Conservation (phyloP, 2,888 invertebrate genomes). For the Spilarctia lutea region DNA sequence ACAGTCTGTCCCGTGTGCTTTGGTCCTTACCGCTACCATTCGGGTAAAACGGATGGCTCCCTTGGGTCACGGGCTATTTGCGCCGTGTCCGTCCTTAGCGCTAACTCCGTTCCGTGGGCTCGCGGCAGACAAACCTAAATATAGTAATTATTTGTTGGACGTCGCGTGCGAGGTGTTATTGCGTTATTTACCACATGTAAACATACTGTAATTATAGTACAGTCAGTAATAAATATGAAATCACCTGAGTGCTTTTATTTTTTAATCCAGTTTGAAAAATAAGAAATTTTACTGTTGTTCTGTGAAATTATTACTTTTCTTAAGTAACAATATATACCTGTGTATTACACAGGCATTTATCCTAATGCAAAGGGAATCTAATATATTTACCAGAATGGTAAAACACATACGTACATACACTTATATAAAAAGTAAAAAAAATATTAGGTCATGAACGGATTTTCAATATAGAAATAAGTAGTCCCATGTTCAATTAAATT, state of each 20-base stretch:
- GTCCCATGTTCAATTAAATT: not conserved
- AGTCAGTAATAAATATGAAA: not conserved
- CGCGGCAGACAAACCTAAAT: constrained; percentile 40
- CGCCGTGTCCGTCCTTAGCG: constrained; percentile 44
- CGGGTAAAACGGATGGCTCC: constrained; percentile 61
- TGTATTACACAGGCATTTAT: too few species aligned
- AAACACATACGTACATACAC: too few species aligned
- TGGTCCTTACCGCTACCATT: constrained; percentile 52
- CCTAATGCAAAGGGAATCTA: too few species aligned
- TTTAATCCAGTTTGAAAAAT: not conserved
- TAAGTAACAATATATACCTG: too few species aligned
- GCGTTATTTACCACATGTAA: constrained; percentile 13
- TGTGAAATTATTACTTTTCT: too few species aligned
- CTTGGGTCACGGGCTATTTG: constrained; percentile 59
- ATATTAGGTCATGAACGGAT: too few species aligned
- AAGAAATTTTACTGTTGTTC: not conserved
- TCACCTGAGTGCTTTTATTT: not conserved
- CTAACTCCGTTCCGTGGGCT: constrained; percentile 22
- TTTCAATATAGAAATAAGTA: too few species aligned
- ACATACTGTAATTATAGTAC: not conserved
- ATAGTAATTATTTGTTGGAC: constrained; percentile 28
- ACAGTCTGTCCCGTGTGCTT: constrained; percentile 51
- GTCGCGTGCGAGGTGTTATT: constrained; percentile 12
- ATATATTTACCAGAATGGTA: too few species aligned
- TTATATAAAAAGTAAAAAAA: too few species aligned